These are phyloP conservation scores for Gracilinanus agilis DNA, from an alignment of 2,113 vertebrate genomes.

Conservation along the genomic window DNA sequence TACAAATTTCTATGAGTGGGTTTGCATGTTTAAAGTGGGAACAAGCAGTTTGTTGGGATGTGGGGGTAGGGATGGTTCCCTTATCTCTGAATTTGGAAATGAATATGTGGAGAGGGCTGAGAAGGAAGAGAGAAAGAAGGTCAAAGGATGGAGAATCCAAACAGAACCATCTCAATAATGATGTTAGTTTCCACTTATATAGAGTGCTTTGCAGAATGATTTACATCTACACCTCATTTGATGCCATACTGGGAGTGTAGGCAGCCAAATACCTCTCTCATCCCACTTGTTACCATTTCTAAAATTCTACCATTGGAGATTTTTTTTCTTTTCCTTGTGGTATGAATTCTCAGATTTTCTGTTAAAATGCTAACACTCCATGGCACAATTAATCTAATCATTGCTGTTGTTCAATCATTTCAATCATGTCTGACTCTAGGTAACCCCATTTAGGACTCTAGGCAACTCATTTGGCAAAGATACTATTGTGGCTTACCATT, in stretches of 20 bases:
- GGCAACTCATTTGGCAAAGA: not conserved
- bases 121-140: not conserved
- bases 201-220: not conserved
- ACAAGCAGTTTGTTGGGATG: not conserved
- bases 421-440: not conserved
- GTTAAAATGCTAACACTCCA: not conserved
- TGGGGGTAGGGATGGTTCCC: not conserved
- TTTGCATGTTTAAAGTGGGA: not conserved
- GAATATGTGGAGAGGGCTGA: not conserved
- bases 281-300: not conserved
- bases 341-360: not conserved
- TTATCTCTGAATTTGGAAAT: not conserved
- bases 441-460: not conserved
- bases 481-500: not conserved
- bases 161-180: not conserved
- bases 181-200: not conserved
- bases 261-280: not conserved
- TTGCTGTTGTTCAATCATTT: not conserved
- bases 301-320: not conserved
- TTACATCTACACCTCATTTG: not conserved
- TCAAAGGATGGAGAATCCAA: not conserved
- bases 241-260: not conserved
- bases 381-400: not conserved
- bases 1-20: not conserved
- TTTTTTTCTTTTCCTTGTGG: not conserved